Evolutionary conservation across 1,140 invertebrate genomes (phyloP).

Genomic region (Conus betulinus): DNA sequence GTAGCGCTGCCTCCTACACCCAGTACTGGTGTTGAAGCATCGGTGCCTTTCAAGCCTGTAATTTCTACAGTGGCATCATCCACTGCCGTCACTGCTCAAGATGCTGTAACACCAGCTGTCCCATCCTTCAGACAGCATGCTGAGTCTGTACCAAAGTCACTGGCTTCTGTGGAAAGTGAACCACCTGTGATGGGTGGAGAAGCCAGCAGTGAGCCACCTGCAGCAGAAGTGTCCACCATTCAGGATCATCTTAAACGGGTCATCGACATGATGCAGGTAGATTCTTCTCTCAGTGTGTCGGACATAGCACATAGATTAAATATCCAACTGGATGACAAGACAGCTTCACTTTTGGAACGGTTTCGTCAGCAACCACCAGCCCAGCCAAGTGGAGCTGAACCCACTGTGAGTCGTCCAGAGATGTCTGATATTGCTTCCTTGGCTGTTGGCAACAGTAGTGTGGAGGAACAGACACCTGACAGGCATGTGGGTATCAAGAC

Average conservation of each 20-base stretch:
- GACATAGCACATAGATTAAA: conserved; percentile 71
- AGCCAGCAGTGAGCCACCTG: conserved; percentile 1
- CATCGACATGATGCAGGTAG: conserved; percentile 56
- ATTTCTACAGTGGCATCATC: background rate
- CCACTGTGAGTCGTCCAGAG: conserved; percentile 4
- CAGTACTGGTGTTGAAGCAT: background rate
- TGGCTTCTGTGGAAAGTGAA: too few species aligned
- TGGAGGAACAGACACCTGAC: conserved; percentile 3
- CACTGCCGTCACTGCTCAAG: background rate
- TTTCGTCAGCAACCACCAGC: conserved; percentile 80
- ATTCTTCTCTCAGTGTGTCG: conserved; percentile 61
- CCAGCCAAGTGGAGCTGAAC: conserved; percentile 63
- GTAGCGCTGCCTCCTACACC: background rate
- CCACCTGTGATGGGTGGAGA: background rate
- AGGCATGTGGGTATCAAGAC: conserved; percentile 78
- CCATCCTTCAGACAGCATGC: background rate
- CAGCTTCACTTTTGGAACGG: conserved; percentile 79
- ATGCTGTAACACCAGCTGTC: background rate
- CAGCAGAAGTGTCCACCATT: conserved; percentile 45
- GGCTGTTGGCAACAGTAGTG: background rate
- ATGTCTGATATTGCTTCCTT: background rate
- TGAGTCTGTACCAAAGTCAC: background rate
- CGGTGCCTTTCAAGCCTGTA: background rate
- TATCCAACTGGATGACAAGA: conserved; percentile 80
- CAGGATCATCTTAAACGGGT: conserved; percentile 67